These are phyloP conservation scores for Melanaphis sacchari DNA, from an alignment of 1,140 invertebrate genomes.

Conservation along the genomic window DNA sequence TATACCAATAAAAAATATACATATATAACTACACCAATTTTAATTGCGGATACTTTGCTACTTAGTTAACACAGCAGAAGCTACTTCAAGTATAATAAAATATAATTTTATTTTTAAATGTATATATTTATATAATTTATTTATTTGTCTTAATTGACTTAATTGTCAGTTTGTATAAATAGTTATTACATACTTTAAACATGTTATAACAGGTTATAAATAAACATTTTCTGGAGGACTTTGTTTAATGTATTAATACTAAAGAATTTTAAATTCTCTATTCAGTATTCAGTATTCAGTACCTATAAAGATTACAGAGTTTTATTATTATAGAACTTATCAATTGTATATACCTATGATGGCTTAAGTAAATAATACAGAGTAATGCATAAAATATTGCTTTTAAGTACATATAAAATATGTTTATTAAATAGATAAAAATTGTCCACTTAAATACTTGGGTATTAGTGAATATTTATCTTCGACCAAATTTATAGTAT, in stretches of 20 bases:
- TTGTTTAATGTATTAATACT: slow-evolving; percentile 5
- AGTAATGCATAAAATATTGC: background rate
- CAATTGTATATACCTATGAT: background rate
- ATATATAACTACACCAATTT: background rate
- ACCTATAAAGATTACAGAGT: background rate
- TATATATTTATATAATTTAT: background rate
- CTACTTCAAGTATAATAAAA: background rate
- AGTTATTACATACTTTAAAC: background rate
- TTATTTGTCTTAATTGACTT: background rate
- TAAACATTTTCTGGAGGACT: background rate
- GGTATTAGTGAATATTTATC: background rate
- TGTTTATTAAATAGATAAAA: slow-evolving; percentile 9
- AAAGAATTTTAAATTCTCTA: background rate
- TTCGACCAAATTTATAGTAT: background rate
- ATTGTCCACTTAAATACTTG: background rate
- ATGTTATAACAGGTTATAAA: slow-evolving; percentile 17
- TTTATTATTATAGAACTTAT: background rate
- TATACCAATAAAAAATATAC: background rate
- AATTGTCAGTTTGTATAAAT: background rate
- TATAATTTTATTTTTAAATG: background rate
- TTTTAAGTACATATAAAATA: background rate
- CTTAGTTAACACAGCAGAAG: background rate
- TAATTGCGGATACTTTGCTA: background rate
- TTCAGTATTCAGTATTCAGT: background rate
- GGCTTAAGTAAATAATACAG: background rate